These are phyloP conservation scores for Apocheima hispidaria DNA, from an alignment of 2,888 invertebrate genomes.

Conservation along the genomic window DNA sequence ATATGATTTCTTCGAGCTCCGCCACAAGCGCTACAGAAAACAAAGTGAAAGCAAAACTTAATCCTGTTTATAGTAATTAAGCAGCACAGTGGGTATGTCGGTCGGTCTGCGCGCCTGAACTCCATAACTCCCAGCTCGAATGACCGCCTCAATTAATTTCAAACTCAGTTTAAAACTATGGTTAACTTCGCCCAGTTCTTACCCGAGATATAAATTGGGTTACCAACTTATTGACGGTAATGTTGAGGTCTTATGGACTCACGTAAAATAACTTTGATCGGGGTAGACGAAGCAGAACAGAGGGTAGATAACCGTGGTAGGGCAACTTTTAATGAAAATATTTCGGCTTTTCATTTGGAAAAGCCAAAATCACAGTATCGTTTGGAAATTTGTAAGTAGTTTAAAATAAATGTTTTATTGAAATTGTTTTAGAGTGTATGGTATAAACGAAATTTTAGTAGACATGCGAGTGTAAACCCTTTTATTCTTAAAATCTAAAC, in stretches of 20 bases:
- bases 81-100: constrained; percentile 10
- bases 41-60: background rate
- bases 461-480: background rate
- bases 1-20: no score
- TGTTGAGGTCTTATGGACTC: constrained; percentile 34
- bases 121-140: constrained; percentile 54
- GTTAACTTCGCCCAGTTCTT: constrained; percentile 47
- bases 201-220: constrained; percentile 53
- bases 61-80: background rate
- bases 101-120: constrained; percentile 36
- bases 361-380: constrained; percentile 10
- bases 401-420: constrained; percentile 8
- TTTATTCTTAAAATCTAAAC: no score
- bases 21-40: no score
- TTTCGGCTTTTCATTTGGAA: constrained; percentile 14
- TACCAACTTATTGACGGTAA: constrained; percentile 50
- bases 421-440: constrained; percentile 4
- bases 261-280: constrained; percentile 37
- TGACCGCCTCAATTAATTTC: constrained; percentile 65
- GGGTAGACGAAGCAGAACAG: constrained; percentile 34
- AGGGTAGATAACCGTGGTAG: constrained; percentile 9
- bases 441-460: background rate
- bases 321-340: constrained; percentile 20
- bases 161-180: constrained; percentile 64
- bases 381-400: constrained; percentile 17